Conservation (phyloP, 2,797 vertebrate species). For the Myotis findleyi region DNA sequence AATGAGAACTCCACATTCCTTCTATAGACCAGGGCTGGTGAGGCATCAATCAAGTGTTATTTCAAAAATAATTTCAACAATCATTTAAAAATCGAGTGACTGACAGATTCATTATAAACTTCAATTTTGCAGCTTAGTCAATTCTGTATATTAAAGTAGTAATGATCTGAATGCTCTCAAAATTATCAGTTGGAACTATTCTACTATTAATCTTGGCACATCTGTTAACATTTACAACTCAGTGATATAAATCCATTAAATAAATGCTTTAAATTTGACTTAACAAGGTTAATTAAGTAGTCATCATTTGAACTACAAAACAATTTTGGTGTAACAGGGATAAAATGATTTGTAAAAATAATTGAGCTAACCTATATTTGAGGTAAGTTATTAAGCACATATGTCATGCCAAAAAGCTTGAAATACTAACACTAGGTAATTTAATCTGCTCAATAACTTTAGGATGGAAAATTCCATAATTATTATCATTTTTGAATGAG, state of each 20-base stretch:
- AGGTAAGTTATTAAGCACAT: not conserved
- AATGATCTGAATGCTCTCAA: conserved; percentile 30
- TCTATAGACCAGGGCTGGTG: not conserved
- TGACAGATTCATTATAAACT: conserved; percentile 37
- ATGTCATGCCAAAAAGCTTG: not conserved
- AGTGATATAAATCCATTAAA: not conserved
- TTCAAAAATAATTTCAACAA: conserved; percentile 12
- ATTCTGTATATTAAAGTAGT: not conserved
- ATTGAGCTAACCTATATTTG: not conserved
- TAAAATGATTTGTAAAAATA: conserved; percentile 45
- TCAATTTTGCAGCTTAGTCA: not conserved
- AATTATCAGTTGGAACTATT: conserved; percentile 13
- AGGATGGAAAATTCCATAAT: not conserved
- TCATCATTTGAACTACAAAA: conserved; percentile 8
- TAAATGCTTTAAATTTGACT: conserved; percentile 38
- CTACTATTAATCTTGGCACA: not conserved
- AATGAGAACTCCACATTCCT: not conserved
- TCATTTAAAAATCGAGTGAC: conserved; percentile 11
- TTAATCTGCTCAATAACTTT: not conserved
- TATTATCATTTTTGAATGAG: not conserved
- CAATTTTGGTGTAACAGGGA: not conserved
- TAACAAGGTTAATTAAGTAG: conserved; percentile 44
- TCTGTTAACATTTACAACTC: conserved; percentile 31
- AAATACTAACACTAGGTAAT: not conserved
- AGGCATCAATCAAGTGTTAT: not conserved